Conservation (phyloP, 2,113 vertebrate species). For the Vimba vimba region DNA sequence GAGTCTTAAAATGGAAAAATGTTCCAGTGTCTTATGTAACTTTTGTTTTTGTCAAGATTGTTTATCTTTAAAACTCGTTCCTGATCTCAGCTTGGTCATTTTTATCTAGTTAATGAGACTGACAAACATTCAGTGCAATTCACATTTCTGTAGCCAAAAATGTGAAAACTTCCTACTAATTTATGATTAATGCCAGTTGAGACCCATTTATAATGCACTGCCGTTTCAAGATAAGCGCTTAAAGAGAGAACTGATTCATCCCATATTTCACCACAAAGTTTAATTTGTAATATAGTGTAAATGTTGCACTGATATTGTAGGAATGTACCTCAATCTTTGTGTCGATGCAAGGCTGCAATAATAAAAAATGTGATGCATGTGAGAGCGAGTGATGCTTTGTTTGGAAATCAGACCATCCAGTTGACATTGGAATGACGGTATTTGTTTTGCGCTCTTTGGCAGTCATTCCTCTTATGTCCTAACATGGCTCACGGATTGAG, state of each 20-base stretch:
- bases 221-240: neutral
- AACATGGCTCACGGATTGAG: neutral
- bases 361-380: neutral
- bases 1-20: neutral
- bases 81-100: neutral
- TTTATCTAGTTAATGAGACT: neutral
- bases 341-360: neutral
- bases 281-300: neutral
- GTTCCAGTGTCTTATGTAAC: conserved; percentile 9
- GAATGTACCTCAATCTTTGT: neutral
- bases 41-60: conserved; percentile 5
- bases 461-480: conserved; percentile 14
- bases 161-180: neutral
- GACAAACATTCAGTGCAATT: neutral
- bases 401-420: neutral
- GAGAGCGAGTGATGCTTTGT: neutral
- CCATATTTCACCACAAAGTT: neutral
- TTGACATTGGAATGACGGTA: neutral
- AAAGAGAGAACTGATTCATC: neutral
- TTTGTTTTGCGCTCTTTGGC: neutral
- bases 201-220: neutral
- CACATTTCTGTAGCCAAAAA: neutral
- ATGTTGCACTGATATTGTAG: neutral
- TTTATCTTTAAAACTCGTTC: neutral
- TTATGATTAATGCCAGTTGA: neutral